Conservation (phyloP, 2,888 invertebrate genomes). For the Poecilobothrus nobilitatus region DNA sequence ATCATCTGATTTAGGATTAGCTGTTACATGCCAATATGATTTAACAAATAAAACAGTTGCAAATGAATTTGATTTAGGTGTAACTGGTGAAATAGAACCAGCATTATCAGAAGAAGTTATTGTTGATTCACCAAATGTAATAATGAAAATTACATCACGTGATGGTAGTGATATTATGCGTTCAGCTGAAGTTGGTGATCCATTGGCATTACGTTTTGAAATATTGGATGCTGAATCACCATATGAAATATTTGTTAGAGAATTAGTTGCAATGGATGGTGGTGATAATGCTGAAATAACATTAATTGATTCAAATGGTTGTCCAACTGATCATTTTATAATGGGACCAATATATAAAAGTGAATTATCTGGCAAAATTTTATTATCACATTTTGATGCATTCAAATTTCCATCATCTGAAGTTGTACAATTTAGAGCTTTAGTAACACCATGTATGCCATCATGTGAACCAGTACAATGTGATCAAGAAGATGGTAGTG, state of each 20-base stretch:
- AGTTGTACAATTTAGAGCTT: constrained; percentile 87
- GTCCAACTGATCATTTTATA: constrained; percentile 88
- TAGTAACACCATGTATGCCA: constrained; percentile 91
- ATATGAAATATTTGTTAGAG: constrained; percentile 89
- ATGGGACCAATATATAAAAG: constrained; percentile 88
- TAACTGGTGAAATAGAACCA: constrained; percentile 78
- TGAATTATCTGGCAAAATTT: constrained; percentile 68
- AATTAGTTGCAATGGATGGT: constrained; percentile 90
- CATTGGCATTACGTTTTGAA: constrained; percentile 81
- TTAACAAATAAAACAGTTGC: constrained; percentile 88
- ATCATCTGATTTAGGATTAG: constrained; percentile 84
- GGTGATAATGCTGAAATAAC: constrained; percentile 88
- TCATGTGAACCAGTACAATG: constrained; percentile 87
- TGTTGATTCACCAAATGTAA: constrained; percentile 89
- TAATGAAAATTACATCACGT: constrained; percentile 85
- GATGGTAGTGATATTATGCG: constrained; percentile 77
- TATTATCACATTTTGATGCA: constrained; percentile 86
- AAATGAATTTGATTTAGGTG: constrained; percentile 83
- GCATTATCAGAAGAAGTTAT: constrained; percentile 83
- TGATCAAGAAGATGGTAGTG: constrained; percentile 73
- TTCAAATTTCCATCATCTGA: constrained; percentile 95
- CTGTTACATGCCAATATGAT: constrained; percentile 90
- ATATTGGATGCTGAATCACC: constrained; percentile 87
- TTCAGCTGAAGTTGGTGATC: constrained; percentile 87
- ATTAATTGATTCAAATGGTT: constrained; percentile 83